These are phyloP conservation scores for Pecten maximus DNA, from an alignment of 2,888 invertebrate genomes.

Conservation along the genomic window DNA sequence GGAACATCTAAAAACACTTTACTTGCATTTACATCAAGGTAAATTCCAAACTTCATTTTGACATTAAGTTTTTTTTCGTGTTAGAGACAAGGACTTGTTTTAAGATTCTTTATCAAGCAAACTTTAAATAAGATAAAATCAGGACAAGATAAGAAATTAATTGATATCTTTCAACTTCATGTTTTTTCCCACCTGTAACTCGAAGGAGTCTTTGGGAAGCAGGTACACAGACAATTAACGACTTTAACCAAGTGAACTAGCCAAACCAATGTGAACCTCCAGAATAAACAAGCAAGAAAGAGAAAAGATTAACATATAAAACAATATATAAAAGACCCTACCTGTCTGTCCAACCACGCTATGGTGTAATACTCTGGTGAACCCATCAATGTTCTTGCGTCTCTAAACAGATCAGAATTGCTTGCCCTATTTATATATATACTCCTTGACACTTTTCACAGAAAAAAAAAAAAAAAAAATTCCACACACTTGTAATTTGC, in stretches of 20 bases:
- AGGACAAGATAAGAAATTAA: background rate
- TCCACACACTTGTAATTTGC: slow-evolving; percentile 1
- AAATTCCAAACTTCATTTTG: background rate
- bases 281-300: background rate
- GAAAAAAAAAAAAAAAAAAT: background rate
- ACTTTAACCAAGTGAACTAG: background rate
- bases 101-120: background rate
- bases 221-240: background rate
- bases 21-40: background rate
- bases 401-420: background rate
- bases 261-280: background rate
- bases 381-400: background rate
- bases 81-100: background rate
- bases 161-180: background rate
- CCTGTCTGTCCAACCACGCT: slow-evolving; percentile 19
- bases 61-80: background rate
- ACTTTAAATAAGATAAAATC: background rate
- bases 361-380: background rate
- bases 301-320: background rate
- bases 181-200: background rate
- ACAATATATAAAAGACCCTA: background rate
- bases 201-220: background rate
- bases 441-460: slow-evolving; percentile 13
- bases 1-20: background rate
- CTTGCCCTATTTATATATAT: background rate